A percentile compares a stretch with the other conserved stretches of the same genome.
phyloP scores from a whole-genome alignment of 2,888 invertebrate genomes.

The Tiphia femorata region DNA sequence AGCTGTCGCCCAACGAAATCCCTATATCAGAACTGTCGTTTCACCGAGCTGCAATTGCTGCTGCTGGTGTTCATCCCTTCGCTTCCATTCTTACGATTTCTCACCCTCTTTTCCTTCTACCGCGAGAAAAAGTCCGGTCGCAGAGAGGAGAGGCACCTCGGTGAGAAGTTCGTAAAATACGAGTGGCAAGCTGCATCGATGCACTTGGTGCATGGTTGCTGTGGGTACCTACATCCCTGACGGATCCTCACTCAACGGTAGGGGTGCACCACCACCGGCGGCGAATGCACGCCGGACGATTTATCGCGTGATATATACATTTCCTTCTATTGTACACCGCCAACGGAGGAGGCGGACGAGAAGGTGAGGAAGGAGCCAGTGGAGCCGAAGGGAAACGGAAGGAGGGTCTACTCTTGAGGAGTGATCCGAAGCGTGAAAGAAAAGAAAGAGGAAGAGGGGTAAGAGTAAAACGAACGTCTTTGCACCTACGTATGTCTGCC shows the following conservation, averaged over 20 bases:
- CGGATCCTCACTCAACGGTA: not conserved
- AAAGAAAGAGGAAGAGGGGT: not conserved
- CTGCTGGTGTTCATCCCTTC: not conserved
- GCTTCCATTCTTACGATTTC: not conserved
- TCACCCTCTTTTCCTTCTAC: not conserved
- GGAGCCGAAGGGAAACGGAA: not conserved
- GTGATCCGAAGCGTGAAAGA: not conserved
- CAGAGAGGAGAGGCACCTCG: constrained; percentile 6
- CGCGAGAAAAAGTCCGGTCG: constrained; percentile 23
- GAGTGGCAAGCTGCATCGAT: constrained; percentile 22
- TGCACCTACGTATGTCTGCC: no score
- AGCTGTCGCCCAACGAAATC: no score
- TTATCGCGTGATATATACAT: constrained; percentile 22
- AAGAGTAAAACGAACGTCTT: not conserved
- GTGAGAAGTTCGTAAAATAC: constrained; percentile 28
- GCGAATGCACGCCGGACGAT: constrained; percentile 2
- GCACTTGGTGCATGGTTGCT: constrained; percentile 24
- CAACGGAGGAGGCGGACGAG: not conserved
- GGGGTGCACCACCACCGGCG: not conserved
- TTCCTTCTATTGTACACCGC: constrained; percentile 4
- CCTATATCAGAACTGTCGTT: no score
- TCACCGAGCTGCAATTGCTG: no score
- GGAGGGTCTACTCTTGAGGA: not conserved
- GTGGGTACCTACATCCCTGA: constrained; percentile 8
- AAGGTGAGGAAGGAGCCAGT: not conserved